Percentiles rank a stretch among this genome's conserved stretches.
Conservation (phyloP, 2,113 vertebrate genomes). For the Prunella fulvescens region DNA sequence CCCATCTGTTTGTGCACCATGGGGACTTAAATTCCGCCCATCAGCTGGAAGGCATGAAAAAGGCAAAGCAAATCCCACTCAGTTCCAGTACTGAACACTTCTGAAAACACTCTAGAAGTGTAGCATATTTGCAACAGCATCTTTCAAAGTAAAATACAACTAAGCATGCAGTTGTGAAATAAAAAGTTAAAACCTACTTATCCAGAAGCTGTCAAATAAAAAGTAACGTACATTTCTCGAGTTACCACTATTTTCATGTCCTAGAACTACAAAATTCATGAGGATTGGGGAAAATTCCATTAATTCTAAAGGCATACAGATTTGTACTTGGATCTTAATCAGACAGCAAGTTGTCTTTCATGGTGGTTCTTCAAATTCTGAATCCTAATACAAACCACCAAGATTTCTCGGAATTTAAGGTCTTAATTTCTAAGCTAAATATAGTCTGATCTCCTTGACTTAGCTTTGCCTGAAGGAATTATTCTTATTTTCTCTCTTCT, state of each 20-base stretch:
- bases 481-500: neutral
- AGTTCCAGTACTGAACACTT: neutral
- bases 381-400: neutral
- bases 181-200: neutral
- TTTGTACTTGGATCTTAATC: neutral
- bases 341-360: neutral
- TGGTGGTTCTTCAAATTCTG: neutral
- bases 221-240: neutral
- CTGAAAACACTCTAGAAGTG: neutral
- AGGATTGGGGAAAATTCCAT: neutral
- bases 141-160: neutral
- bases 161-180: neutral
- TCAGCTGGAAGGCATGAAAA: neutral
- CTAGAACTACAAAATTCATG: neutral
- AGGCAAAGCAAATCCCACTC: conserved; percentile 3
- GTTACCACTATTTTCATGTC: neutral
- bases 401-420: neutral
- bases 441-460: neutral
- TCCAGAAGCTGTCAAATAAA: neutral
- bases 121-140: neutral
- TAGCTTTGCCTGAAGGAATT: neutral
- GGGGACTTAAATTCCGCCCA: neutral
- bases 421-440: neutral
- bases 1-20: conserved; percentile 3
- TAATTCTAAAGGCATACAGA: neutral